Percentiles rank a stretch among this genome's conserved stretches.
Conservation (phyloP, 1,140 invertebrate species). For the Thalassaphorura encarpata region DNA sequence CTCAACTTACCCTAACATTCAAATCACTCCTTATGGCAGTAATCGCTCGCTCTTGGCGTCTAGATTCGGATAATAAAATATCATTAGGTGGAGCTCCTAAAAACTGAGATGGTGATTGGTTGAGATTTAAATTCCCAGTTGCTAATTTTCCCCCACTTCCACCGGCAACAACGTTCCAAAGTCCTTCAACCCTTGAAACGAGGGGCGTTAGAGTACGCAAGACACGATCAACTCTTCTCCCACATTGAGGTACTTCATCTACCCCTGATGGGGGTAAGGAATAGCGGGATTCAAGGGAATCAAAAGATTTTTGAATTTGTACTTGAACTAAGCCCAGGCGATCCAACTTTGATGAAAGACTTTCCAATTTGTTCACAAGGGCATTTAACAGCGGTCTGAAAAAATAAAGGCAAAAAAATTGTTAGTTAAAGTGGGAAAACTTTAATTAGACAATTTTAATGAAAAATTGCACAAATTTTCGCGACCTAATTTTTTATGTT, state of each 20-base stretch:
- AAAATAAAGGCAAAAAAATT: neutral
- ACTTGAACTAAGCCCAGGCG: slow-evolving; percentile 14
- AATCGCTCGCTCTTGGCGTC: slow-evolving; percentile 73
- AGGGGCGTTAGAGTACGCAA: slow-evolving; percentile 31
- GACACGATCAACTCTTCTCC: slow-evolving; percentile 30
- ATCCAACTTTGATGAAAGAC: slow-evolving; percentile 24
- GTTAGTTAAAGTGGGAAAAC: no score
- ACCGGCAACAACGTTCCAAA: slow-evolving; percentile 27
- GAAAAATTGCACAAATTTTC: no score
- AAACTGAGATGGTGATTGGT: slow-evolving; percentile 22
- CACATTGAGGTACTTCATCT: slow-evolving; percentile 31
- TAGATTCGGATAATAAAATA: slow-evolving; percentile 69
- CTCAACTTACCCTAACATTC: slow-evolving; percentile 24
- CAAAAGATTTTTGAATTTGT: slow-evolving; percentile 31
- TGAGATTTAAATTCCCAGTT: slow-evolving; percentile 15
- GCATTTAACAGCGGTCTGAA: slow-evolving; percentile 28
- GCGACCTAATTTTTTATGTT: no score
- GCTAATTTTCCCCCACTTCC: neutral
- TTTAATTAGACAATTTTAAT: no score
- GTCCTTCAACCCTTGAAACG: slow-evolving; percentile 30
- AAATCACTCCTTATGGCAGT: slow-evolving; percentile 75
- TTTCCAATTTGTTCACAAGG: slow-evolving; percentile 26
- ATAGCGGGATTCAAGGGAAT: slow-evolving; percentile 28
- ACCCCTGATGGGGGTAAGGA: slow-evolving; percentile 17
- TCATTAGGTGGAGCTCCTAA: slow-evolving; percentile 39